phyloP scores from a whole-genome alignment of 2,113 vertebrate genomes.

The Takifugu bimaculatus region DNA sequence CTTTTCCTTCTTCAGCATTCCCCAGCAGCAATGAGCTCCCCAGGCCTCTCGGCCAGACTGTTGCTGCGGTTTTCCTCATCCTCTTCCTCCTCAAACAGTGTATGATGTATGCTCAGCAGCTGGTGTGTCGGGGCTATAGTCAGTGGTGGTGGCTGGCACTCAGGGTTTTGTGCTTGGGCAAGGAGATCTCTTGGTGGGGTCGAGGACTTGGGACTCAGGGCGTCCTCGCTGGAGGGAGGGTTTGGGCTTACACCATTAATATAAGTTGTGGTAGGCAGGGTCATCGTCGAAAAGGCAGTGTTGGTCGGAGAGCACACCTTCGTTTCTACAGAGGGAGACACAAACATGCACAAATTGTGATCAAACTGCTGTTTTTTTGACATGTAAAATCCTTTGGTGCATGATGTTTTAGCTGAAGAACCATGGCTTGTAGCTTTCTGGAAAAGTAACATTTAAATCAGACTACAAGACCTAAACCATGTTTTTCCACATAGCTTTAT shows the following conservation, averaged over 20 bases:
- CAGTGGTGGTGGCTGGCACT: conserved; percentile 53
- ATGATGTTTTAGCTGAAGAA: too few species aligned
- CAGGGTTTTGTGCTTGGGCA: conserved; percentile 48
- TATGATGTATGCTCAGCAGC: conserved; percentile 74
- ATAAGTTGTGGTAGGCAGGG: conserved; percentile 66
- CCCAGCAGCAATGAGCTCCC: conserved; percentile 75
- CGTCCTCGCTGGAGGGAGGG: conserved; percentile 66
- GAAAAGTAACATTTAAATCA: too few species aligned
- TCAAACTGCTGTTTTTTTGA: neutral
- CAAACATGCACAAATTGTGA: neutral
- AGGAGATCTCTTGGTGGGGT: conserved; percentile 48
- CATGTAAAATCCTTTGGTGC: neutral
- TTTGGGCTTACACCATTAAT: conserved; percentile 71
- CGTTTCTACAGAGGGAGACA: conserved; percentile 56
- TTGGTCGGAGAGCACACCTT: conserved; percentile 68
- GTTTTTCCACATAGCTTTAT: too few species aligned
- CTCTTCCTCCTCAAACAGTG: conserved; percentile 74
- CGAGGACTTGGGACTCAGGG: conserved; percentile 63
- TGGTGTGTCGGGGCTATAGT: conserved; percentile 68
- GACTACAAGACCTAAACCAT: too few species aligned
- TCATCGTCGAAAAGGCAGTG: conserved; percentile 66
- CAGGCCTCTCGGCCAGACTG: conserved; percentile 67
- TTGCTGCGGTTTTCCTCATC: conserved; percentile 61
- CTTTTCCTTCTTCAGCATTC: conserved; percentile 67
- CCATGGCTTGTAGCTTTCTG: neutral